Base-by-base conservation (phyloP, 2,888 invertebrate genomes). In the Mythimna loreyi region DNA sequence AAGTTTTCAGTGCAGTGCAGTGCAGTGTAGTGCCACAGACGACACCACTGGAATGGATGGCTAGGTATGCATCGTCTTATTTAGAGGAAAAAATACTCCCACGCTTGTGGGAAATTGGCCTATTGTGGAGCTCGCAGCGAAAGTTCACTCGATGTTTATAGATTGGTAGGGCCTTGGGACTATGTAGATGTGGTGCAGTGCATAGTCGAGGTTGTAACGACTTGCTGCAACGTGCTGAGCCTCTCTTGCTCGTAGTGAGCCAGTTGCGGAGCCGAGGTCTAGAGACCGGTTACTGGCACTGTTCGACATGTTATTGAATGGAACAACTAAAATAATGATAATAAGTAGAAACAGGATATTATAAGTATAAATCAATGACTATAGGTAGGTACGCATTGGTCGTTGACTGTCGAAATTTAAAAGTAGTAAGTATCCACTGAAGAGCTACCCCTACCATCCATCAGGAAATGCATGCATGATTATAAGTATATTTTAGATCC, bases 1-100 rank as follows among this genome's bases (percentile, higher is more conserved):
- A 90, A 91, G 91, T 90, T 87, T 82, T 87, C 78, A 85, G 90
- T 90, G 82, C 86, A 88, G 91, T 92, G 91, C 78, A 85, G 91
- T 89, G 89, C 84, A 88, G 88, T 89, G 89, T 84, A 87, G 88
- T 89, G 89, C 79, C 81, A 80, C 76, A 75, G 87, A 78, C 83
- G 84, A 81, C 70, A 86, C 78, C 81, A 86, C 83, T 90, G 92
- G 90, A 88, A 93, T 93, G 93, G 92, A 93, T 93, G 93, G 93
- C 92, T 90, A 93, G 93, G 93, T 92, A 87, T 84, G 81, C 75
- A 62, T 65, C 66, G 61, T 64, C 66, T 68, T 81, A 81, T 87
- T 83, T 75, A 80, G 66, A 78, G 72, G 67, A 77, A 83, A 80
- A 78, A 85, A 84, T 70, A 67, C 78, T 86, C 77, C 58, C 79